A percentile compares a stretch with the other conserved stretches of the same genome.
phyloP scores from a whole-genome alignment of 2,888 invertebrate species.

The Trichogramma evanescens region DNA sequence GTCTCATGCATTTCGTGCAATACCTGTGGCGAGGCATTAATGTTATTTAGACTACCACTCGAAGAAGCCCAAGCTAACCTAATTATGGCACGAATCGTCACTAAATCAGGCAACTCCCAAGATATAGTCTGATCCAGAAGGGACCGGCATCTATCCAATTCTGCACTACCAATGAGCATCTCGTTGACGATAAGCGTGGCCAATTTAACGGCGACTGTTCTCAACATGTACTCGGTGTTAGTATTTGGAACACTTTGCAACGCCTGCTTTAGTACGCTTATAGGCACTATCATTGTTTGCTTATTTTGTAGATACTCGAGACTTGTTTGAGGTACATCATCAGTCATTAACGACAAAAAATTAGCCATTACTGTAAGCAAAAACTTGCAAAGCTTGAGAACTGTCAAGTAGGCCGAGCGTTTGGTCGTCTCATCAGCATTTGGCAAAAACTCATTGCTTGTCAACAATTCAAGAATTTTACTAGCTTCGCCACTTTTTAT shows the following conservation, averaged over 20 bases:
- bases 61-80: conserved; percentile 74
- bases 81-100: conserved; percentile 67
- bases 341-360: conserved; percentile 59
- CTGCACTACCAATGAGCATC: conserved; percentile 50
- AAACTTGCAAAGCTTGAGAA: conserved; percentile 82
- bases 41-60: conserved; percentile 58
- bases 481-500: conserved; percentile 61
- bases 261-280: conserved; percentile 68
- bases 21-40: conserved; percentile 55
- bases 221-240: conserved; percentile 74
- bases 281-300: conserved; percentile 41
- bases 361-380: conserved; percentile 82
- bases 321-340: conserved; percentile 51
- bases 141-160: conserved; percentile 50
- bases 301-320: conserved; percentile 40
- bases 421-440: conserved; percentile 71
- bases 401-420: conserved; percentile 79
- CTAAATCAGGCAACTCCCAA: conserved; percentile 66
- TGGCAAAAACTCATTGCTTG: conserved; percentile 77
- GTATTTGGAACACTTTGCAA: conserved; percentile 77
- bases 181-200: conserved; percentile 76
- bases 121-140: conserved; percentile 55
- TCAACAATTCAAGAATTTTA: conserved; percentile 70
- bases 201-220: conserved; percentile 75
- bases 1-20: conserved; percentile 62